Evolutionary conservation across 2,888 invertebrate genomes (phyloP), one percentile per base, ranked within the genome.

Genomic region (Brachyptera risi): DNA sequence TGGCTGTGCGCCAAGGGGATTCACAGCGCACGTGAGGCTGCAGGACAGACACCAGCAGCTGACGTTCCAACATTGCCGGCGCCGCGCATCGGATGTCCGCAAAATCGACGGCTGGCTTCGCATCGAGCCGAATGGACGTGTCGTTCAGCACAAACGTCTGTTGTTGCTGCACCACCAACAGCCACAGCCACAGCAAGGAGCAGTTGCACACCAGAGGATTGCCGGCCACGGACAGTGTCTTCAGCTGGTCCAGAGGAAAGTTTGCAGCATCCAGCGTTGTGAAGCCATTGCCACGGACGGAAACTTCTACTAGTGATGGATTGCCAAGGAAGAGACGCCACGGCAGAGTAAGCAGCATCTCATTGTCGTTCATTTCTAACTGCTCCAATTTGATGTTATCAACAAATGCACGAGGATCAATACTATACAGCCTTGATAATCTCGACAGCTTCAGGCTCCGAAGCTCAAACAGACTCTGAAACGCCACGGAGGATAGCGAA

Each of bases 181-280:
- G 86, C 90, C 91, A 91, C 44, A 93, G 77, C 93, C 93, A 93
- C 64, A 89, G 79, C 63, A 93, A 76, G 56, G 92, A 91, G 72
- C 93, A 93, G 75, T 93, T 93, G 76, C 93, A 93, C 63, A 85
- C 81, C 65, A 93, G 80, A 0, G 92, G 92, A 77, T 93, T 92
- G 27, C 90, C 90, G 31, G 89, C 88, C 58, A 93, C 79, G 67
- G 86, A 84, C 31, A 93, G 78, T 63, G 83, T 83, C 71, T 84
- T 82, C 67, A 93, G 76, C 68, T 87, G 86, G 72, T 92, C 91
- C 69, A 92, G 81, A 27, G 91, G 92, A 70, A 91, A 90, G 73
- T 90, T 88, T 26, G 87, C 86, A 0, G 88, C 88, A 72, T 89
- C 90, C 7, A 92, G 76, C 1, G 87, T 85, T 68, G 83, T 83